These are phyloP conservation scores for Parotocinclus haroldoi DNA, from an alignment of 2,797 vertebrate genomes.

Conservation along the genomic window DNA sequence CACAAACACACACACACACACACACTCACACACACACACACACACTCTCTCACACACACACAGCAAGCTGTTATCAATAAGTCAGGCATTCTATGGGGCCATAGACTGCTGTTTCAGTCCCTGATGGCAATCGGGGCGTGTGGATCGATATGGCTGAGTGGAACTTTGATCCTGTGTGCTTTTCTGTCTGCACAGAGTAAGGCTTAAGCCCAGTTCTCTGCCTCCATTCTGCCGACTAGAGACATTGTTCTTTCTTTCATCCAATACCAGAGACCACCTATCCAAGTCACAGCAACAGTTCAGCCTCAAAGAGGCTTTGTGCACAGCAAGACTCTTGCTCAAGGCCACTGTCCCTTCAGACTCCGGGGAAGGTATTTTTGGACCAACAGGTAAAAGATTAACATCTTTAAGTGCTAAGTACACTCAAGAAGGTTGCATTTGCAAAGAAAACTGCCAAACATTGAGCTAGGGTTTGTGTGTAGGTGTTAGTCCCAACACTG, in stretches of 20 bases:
- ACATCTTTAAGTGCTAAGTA: slow-evolving; percentile 78
- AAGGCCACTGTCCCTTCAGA: slow-evolving; percentile 62
- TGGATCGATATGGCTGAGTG: slow-evolving; percentile 64
- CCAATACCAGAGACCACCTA: slow-evolving; percentile 49
- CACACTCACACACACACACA: too few relatives aligned
- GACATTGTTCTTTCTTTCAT: slow-evolving; percentile 61
- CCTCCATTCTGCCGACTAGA: slow-evolving; percentile 57
- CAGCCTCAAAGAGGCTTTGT: slow-evolving; percentile 87
- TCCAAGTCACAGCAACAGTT: slow-evolving; percentile 65
- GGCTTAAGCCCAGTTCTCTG: slow-evolving; percentile 57
- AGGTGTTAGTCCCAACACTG: slow-evolving; percentile 65
- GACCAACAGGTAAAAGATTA: slow-evolving; percentile 85
- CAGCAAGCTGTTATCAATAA: slow-evolving; percentile 46
- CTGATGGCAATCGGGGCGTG: slow-evolving; percentile 59
- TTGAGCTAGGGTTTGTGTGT: slow-evolving; percentile 65
- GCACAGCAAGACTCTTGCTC: slow-evolving; percentile 69
- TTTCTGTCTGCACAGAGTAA: slow-evolving; percentile 52
- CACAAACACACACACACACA: slow-evolving; percentile 24
- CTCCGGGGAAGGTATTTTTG: slow-evolving; percentile 74
- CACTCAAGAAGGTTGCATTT: slow-evolving; percentile 73
- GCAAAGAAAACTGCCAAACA: slow-evolving; percentile 71
- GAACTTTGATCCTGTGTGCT: slow-evolving; percentile 62
- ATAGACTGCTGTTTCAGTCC: slow-evolving; percentile 61
- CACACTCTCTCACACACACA: too few relatives aligned
- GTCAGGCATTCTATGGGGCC: slow-evolving; percentile 47